Conservation (phyloP, 1,140 invertebrate species). For the Heterodera carotae region DNA sequence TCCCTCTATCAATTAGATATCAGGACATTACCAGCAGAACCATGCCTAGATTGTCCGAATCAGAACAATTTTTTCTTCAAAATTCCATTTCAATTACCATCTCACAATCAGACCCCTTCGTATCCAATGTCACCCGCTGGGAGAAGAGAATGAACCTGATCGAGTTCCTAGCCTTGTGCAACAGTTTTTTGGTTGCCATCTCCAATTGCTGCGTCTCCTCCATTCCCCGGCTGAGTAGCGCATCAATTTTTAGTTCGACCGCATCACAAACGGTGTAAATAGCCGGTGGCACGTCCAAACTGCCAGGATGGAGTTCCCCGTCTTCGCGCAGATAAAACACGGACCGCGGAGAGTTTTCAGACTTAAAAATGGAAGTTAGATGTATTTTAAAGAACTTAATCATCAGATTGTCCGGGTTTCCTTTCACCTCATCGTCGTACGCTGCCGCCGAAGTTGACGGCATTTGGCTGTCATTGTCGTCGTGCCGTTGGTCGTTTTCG, state of each 20-base stretch:
- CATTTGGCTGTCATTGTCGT: neutral
- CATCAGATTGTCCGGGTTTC: neutral
- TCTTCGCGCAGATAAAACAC: slow-evolving; percentile 41
- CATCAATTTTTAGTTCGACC: slow-evolving; percentile 7
- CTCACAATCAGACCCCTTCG: slow-evolving; percentile 2
- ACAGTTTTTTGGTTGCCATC: slow-evolving; percentile 35
- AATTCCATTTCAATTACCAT: neutral
- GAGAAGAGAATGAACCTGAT: slow-evolving; percentile 32
- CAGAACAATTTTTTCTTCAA: no score
- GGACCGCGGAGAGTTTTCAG: slow-evolving; percentile 16
- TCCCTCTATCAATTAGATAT: no score
- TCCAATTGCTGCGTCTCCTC: slow-evolving; percentile 35
- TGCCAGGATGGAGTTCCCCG: slow-evolving; percentile 34
- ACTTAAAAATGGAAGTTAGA: neutral
- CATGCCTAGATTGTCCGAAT: no score
- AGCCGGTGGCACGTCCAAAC: slow-evolving; percentile 39
- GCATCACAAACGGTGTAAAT: slow-evolving; percentile 17
- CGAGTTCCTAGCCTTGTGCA: slow-evolving; percentile 37
- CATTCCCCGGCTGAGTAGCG: slow-evolving; percentile 2
- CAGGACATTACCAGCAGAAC: no score
- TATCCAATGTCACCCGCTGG: neutral
- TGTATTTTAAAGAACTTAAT: neutral
- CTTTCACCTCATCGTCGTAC: neutral
- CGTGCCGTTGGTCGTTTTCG: neutral
- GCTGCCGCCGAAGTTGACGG: neutral